Evolutionary conservation across 2,113 vertebrate species (phyloP).

Genomic region (Enhydra lutris): DNA sequence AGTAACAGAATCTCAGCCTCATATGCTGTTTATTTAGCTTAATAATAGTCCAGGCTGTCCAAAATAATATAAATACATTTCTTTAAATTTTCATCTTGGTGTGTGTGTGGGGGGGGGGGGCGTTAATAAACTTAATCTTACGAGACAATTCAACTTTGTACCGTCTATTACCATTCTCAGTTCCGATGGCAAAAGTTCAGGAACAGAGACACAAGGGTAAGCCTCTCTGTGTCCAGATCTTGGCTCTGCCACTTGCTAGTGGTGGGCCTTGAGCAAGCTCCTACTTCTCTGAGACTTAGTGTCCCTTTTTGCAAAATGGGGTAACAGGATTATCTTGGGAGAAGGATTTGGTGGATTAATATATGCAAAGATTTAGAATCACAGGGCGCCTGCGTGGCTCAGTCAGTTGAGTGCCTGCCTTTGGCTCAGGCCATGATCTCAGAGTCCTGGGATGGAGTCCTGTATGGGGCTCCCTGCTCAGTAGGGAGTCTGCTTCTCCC

Average conservation of each 20-base stretch:
- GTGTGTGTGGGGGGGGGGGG: neutral
- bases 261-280: neutral
- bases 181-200: neutral
- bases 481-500: neutral
- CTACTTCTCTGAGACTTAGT: neutral
- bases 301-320: neutral
- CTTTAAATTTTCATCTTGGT: neutral
- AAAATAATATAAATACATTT: neutral
- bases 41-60: neutral
- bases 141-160: neutral
- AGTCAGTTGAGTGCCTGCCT: neutral
- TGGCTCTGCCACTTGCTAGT: neutral
- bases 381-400: neutral
- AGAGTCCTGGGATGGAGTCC: neutral
- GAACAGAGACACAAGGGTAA: neutral
- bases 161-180: too few relatives aligned
- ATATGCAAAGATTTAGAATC: neutral
- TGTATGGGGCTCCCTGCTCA: neutral
- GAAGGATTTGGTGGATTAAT: neutral
- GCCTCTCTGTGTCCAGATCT: neutral
- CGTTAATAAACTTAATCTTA: neutral
- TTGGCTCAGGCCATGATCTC: neutral
- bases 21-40: neutral
- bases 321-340: neutral
- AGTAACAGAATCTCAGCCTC: neutral